Conservation (phyloP, 2,888 invertebrate species). For the Synanthedon formicaeformis region DNA sequence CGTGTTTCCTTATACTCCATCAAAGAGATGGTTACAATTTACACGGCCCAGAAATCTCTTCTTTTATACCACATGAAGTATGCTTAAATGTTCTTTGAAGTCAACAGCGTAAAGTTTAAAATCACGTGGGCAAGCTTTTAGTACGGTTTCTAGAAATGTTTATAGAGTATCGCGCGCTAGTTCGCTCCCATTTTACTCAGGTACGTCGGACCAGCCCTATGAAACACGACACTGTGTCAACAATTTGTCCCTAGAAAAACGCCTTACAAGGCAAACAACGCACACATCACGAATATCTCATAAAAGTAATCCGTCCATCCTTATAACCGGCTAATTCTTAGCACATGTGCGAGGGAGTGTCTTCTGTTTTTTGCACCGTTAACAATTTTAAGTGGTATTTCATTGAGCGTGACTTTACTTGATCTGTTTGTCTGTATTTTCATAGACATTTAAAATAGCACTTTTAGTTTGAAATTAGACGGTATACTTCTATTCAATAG, state of each 20-base stretch:
- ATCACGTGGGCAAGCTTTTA: conserved; percentile 8
- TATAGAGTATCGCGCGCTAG: background rate
- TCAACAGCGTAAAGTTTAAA: conserved; percentile 17
- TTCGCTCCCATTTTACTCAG: conserved; percentile 18
- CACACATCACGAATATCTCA: conserved; percentile 59
- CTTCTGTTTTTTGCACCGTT: conserved; percentile 49
- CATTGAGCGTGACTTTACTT: conserved; percentile 50
- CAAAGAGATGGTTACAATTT: conserved; percentile 33
- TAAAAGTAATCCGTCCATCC: conserved; percentile 64
- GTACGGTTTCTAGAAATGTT: conserved; percentile 3
- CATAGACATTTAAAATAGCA: no score
- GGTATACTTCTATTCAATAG: no score
- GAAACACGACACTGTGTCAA: conserved; percentile 65
- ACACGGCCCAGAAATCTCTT: conserved; percentile 20
- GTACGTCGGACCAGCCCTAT: conserved; percentile 44
- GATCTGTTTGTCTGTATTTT: conserved; percentile 18
- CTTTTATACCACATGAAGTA: conserved; percentile 7
- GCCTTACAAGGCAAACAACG: conserved; percentile 58
- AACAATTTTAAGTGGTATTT: conserved; percentile 55
- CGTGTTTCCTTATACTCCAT: conserved; percentile 44
- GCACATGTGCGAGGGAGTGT: conserved; percentile 43
- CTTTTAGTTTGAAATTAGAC: no score
- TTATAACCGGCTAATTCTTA: conserved; percentile 44
- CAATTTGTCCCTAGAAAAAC: conserved; percentile 59
- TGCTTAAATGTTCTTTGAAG: conserved; percentile 4